Conservation (phyloP, 1,140 invertebrate genomes). For the Meloidogyne floridensis region DNA sequence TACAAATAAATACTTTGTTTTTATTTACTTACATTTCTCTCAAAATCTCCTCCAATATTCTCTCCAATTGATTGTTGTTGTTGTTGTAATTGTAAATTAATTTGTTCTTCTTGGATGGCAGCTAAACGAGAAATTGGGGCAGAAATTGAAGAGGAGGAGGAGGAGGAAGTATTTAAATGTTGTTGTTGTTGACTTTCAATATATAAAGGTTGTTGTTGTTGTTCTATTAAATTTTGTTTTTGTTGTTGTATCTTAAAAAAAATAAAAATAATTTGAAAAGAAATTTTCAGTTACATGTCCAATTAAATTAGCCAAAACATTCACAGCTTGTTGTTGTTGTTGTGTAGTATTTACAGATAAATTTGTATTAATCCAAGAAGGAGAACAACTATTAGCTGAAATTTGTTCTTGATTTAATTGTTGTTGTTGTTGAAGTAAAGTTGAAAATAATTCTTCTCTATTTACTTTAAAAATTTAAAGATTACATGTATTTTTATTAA, state of each 20-base stretch:
- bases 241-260: conserved; percentile 25
- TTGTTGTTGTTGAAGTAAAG: conserved; percentile 17
- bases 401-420: conserved; percentile 24
- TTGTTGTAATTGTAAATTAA: conserved; percentile 18
- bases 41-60: neutral
- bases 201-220: neutral
- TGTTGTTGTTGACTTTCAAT: neutral
- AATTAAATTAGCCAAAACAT: conserved; percentile 26
- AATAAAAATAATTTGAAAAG: neutral
- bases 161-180: conserved; percentile 13
- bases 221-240: neutral
- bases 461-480: neutral
- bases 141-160: conserved; percentile 34
- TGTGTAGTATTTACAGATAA: neutral
- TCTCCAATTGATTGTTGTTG: conserved; percentile 11
- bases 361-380: neutral
- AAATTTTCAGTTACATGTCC: neutral
- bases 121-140: conserved; percentile 34
- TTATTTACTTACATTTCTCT: conserved; percentile 30
- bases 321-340: conserved; percentile 25
- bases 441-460: conserved; percentile 21
- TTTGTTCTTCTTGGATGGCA: conserved; percentile 32
- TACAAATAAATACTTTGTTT: neutral
- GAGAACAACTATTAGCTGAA: conserved; percentile 19
- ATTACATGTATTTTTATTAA: too few species aligned